Evolutionary conservation across 1,140 invertebrate species (phyloP), one percentile per base, ranked within the genome.

Genomic region (Prorops nasuta): DNA sequence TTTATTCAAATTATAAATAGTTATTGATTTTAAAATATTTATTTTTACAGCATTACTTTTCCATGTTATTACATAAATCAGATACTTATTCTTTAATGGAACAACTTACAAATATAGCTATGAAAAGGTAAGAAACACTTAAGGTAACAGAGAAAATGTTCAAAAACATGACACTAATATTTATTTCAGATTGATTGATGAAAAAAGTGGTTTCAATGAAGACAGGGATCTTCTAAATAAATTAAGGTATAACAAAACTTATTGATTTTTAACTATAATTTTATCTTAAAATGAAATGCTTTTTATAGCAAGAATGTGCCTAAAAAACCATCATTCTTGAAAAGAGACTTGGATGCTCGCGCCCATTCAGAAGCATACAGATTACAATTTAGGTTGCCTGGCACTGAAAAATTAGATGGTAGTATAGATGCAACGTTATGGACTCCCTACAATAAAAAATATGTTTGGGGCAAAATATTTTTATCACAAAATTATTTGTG

Each of bases 401-500:
- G 85, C 34, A 79, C 73, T 18, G 96, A 98, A 77, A 96, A 95
- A 75, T 78, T 98, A 24, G 96, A 98, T 79, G 96, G 96, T 0
- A 88, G 87, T 52, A 89, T 91, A 28, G 88, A 92, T 63, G 94
- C 91, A 69, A 87, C 88, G 2, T 75, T 98, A 16, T 95, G 92
- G 88, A 96, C 95, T n/a, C 95, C 94, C 0, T 98, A 94, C 64
- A 92, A 96, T 67, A 96, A 96, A 67, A 85, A 85, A 58, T 86
- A 94, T 65, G 89, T 93, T 44, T 85, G 84, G 77, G 96, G 96
- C n/a, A 84, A 86, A 57, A 81, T 98, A 54, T 98, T 90, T 76
- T 74, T 99, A 18, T 98, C 95, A 1, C 86, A 90, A 61, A 96
- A 96, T 77, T 98, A 94, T 74, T 84, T 98, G 56, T 98, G 96